These are phyloP conservation scores for Pithys albifrons DNA, from an alignment of 2,113 vertebrate genomes.

Conservation along the genomic window DNA sequence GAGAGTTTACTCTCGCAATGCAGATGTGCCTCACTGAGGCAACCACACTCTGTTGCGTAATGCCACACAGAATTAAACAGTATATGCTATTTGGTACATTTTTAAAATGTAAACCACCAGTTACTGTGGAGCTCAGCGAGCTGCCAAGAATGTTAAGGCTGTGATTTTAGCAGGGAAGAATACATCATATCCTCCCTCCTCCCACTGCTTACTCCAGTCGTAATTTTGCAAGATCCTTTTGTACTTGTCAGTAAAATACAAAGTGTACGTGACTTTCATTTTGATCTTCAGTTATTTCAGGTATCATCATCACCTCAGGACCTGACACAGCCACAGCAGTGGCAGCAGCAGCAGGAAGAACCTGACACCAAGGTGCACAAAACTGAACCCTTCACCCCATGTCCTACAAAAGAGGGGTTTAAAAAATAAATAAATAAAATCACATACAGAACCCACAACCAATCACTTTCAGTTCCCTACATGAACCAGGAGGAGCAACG, in stretches of 20 bases:
- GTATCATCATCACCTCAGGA: not conserved
- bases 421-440: not conserved
- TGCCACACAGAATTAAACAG: constrained; percentile 40
- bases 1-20: constrained; percentile 34
- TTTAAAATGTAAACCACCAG: constrained; percentile 58
- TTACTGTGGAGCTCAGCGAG: not conserved
- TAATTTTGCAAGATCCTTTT: not conserved
- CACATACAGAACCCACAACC: not conserved
- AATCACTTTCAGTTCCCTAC: not conserved
- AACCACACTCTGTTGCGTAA: not conserved
- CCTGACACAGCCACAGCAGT: not conserved
- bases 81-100: not conserved
- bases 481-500: not conserved
- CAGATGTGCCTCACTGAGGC: constrained; percentile 28
- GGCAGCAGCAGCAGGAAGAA: not conserved
- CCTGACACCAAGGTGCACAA: accelerated
- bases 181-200: not conserved
- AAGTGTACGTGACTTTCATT: not conserved
- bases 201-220: not conserved
- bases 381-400: not conserved
- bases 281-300: not conserved
- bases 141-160: constrained; percentile 30
- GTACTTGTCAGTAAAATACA: not conserved
- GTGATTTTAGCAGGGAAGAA: constrained; percentile 35
- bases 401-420: not conserved